Conservation (phyloP, 2,113 vertebrate species). For the Silurus glanis region DNA sequence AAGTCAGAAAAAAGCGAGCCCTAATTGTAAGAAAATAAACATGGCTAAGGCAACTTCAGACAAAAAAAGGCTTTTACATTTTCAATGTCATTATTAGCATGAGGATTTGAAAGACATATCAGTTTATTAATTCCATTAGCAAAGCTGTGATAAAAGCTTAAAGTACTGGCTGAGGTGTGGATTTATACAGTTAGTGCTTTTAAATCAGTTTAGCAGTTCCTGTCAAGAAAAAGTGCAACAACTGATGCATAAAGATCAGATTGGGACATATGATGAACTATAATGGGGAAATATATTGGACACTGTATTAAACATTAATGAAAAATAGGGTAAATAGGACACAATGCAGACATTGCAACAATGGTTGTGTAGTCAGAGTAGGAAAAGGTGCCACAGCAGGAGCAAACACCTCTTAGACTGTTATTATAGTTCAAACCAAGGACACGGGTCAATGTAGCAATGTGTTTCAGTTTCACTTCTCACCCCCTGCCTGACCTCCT, state of each 20-base stretch:
- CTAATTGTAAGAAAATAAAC: not conserved
- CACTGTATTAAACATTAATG: too few relatives aligned
- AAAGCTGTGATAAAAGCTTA: not conserved
- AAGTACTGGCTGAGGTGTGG: not conserved
- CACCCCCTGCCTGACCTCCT: slow-evolving; percentile 18
- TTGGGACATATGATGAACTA: too few relatives aligned
- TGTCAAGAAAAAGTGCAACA: not conserved
- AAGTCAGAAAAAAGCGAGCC: not conserved
- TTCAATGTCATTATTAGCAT: not conserved
- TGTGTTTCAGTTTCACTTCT: not conserved
- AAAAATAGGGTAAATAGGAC: too few relatives aligned
- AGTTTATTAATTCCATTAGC: not conserved
- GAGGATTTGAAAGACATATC: not conserved
- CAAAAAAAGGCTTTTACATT: not conserved
- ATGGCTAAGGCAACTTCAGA: not conserved
- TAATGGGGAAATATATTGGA: too few relatives aligned
- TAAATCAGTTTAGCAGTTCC: not conserved
- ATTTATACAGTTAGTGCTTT: not conserved
- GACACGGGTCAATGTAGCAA: not conserved
- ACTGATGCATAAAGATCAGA: not conserved
- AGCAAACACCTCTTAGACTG: not conserved
- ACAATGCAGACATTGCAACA: too few relatives aligned
- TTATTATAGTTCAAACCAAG: not conserved
- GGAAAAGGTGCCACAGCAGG: not conserved
- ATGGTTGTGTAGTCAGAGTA: not conserved